phyloP scores from a whole-genome alignment of 2,888 invertebrate genomes.

The Uropetala carovei region DNA sequence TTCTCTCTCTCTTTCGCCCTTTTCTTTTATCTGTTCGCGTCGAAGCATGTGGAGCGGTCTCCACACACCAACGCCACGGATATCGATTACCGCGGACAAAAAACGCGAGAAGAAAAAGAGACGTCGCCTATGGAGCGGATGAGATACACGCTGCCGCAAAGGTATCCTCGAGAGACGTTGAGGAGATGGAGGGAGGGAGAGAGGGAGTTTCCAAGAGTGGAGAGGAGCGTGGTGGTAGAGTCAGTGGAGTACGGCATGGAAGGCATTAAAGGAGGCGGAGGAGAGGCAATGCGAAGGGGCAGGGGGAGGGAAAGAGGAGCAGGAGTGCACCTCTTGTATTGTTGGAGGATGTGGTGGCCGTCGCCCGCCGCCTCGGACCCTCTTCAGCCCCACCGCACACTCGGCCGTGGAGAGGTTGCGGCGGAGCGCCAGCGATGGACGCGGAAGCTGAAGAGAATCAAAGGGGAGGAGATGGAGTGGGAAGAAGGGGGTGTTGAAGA shows the following conservation, averaged over 20 bases:
- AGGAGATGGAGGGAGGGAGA: too few relatives aligned
- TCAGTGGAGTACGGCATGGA: neutral
- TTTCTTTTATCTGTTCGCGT: neutral
- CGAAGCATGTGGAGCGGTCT: neutral
- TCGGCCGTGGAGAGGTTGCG: too few relatives aligned
- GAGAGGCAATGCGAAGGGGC: neutral
- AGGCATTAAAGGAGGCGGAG: neutral
- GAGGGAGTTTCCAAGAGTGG: too few relatives aligned
- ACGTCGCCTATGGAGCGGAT: neutral
- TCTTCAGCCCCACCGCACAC: too few relatives aligned
- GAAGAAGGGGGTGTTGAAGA: neutral
- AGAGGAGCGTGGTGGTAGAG: neutral
- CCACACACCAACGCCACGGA: neutral
- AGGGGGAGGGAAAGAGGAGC: too few relatives aligned
- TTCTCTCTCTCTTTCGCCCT: neutral
- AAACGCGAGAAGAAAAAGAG: neutral
- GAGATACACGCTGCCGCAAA: neutral
- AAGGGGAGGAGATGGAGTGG: neutral
- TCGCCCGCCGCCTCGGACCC: neutral
- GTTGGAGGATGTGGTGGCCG: too few relatives aligned
- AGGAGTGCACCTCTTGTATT: too few relatives aligned
- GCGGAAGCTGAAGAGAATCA: neutral
- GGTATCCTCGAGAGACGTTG: too few relatives aligned
- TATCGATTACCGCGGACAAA: slow-evolving; percentile 23
- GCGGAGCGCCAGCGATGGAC: neutral